A percentile compares a stretch with the other conserved stretches of the same genome.
These are phyloP conservation scores for Brachypteracias leptosomus DNA, from an alignment of 2,113 vertebrate genomes.

Conservation along the genomic window DNA sequence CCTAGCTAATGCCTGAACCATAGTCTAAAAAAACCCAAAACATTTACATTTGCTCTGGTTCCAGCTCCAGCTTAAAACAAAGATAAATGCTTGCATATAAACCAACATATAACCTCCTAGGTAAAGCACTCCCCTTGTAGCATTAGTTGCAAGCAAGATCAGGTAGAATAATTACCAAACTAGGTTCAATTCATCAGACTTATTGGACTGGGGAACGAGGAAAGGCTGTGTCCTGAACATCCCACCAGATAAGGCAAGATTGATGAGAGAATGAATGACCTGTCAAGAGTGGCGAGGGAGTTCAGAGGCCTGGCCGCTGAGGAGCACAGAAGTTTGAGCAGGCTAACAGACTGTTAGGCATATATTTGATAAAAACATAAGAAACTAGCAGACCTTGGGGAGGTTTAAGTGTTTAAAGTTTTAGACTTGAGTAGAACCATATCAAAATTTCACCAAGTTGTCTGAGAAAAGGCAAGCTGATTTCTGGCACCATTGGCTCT, in stretches of 20 bases:
- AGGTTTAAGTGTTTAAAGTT: background rate
- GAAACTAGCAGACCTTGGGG: background rate
- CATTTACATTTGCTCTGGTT: background rate
- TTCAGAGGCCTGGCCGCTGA: background rate
- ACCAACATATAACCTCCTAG: background rate
- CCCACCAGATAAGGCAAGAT: background rate
- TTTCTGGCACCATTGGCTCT: background rate
- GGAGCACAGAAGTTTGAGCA: background rate
- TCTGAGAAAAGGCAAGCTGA: background rate
- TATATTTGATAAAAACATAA: background rate
- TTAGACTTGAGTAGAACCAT: background rate
- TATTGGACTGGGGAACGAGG: background rate
- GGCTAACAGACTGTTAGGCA: background rate
- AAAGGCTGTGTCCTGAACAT: background rate
- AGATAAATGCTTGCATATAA: background rate
- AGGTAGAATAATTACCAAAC: background rate
- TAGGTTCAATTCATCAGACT: background rate
- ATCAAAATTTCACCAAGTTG: background rate
- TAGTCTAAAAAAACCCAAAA: background rate
- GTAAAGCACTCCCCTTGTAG: background rate
- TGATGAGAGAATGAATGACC: background rate
- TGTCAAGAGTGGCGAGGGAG: fast-evolving
- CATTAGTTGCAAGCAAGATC: background rate
- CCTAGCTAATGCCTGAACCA: background rate
- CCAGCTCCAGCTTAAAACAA: background rate